These are phyloP conservation scores for Branchellion lobata DNA, from an alignment of 2,888 invertebrate species.

Conservation along the genomic window DNA sequence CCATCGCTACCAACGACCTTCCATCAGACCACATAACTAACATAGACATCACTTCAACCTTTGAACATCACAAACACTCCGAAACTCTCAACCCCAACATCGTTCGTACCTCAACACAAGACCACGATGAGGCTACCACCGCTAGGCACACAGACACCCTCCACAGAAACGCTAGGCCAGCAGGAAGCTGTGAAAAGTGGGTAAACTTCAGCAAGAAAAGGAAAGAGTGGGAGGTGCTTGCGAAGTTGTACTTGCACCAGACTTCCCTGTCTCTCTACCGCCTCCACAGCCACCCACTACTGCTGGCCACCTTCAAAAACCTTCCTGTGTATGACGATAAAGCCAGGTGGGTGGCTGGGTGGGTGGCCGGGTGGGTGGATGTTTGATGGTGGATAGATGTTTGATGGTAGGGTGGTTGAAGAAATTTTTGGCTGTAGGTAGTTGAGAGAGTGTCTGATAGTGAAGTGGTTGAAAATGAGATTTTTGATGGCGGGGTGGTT, in stretches of 20 bases:
- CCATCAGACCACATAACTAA: no score
- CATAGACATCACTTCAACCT: no score
- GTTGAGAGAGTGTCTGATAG: conserved; percentile 50
- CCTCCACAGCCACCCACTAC: conserved; percentile 80
- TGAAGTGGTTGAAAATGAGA: not conserved
- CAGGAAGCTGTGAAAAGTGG: conserved; percentile 53
- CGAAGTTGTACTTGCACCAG: conserved; percentile 92
- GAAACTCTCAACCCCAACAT: not conserved
- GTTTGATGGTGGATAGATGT: not conserved
- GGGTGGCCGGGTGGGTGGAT: no score
- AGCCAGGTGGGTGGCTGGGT: conserved; percentile 67
- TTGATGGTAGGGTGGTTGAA: not conserved
- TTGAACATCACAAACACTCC: no score
- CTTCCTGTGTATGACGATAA: conserved; percentile 86
- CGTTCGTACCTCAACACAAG: not conserved
- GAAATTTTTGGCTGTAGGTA: not conserved
- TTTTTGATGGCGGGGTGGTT: no score
- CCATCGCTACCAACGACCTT: not conserved
- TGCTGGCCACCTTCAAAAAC: conserved; percentile 76
- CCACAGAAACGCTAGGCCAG: not conserved
- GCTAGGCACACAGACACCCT: not conserved
- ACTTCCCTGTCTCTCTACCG: conserved; percentile 92
- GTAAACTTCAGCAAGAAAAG: conserved; percentile 97
- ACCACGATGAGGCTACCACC: no score
- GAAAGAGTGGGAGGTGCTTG: conserved; percentile 96